A percentile compares a stretch with the other conserved stretches of the same genome.
Evolutionary conservation across 2,888 invertebrate species (phyloP).

Genomic region (Elmis aenea): DNA sequence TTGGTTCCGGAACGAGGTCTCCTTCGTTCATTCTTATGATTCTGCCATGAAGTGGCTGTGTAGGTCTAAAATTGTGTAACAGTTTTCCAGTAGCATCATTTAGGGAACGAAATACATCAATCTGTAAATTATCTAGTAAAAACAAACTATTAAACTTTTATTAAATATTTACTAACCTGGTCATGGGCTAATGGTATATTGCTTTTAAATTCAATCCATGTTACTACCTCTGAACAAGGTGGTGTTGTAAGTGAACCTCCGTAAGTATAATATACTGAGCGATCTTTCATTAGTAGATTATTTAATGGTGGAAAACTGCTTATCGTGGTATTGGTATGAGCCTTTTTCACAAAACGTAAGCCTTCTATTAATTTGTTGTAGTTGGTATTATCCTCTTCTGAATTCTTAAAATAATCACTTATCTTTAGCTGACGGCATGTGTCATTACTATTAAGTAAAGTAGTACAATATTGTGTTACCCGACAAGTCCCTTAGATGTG

Average conservation of each 20-base stretch:
- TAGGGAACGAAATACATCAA: constrained; percentile 67
- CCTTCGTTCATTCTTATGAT: constrained; percentile 36
- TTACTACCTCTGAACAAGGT: constrained; percentile 73
- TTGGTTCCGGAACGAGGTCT: too few relatives aligned
- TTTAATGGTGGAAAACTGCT: constrained; percentile 15
- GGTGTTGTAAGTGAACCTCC: constrained; percentile 77
- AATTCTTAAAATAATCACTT: constrained; percentile 18
- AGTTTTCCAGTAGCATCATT: constrained; percentile 61
- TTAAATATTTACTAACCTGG: constrained; percentile 53
- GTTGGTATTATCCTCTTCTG: constrained; percentile 19
- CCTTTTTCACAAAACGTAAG: constrained; percentile 21
- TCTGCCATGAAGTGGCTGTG: constrained; percentile 72
- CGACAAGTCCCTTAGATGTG: too few relatives aligned
- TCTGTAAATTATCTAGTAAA: constrained; percentile 58
- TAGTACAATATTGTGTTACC: too few relatives aligned
- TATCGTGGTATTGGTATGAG: constrained; percentile 16
- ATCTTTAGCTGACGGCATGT: too few relatives aligned
- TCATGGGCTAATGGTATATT: constrained; percentile 66
- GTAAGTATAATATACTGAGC: constrained; percentile 62
- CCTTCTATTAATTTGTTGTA: constrained; percentile 22
- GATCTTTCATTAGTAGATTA: constrained; percentile 17
- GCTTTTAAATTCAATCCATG: constrained; percentile 73
- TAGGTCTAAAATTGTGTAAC: constrained; percentile 76
- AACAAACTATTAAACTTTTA: not conserved
- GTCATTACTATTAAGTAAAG: not conserved